phyloP scores from a whole-genome alignment of 2,113 vertebrate species.

The Accipiter virgatus region DNA sequence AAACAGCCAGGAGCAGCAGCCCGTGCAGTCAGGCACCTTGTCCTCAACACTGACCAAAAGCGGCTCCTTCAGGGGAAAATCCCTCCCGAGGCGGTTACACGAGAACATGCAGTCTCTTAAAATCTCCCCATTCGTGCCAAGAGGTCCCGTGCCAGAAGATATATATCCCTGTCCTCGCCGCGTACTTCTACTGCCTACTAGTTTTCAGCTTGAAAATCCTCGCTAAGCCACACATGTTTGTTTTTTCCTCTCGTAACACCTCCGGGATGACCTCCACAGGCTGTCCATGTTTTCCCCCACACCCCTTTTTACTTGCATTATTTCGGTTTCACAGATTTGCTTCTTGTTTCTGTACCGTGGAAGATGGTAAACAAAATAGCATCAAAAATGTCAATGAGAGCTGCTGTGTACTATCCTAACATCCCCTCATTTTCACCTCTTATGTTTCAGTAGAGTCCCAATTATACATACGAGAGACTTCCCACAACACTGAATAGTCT shows the following conservation, averaged over 20 bases:
- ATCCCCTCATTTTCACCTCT: background rate
- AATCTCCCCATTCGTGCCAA: background rate
- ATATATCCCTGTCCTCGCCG: accelerated
- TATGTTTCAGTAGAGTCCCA: background rate
- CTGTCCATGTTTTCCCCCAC: background rate
- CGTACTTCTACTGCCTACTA: background rate
- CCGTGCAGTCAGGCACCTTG: accelerated
- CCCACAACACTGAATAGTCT: background rate
- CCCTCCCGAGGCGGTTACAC: accelerated
- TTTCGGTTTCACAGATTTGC: background rate
- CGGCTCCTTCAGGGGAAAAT: background rate
- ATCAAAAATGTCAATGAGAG: background rate
- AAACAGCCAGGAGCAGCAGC: accelerated
- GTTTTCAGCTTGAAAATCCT: background rate
- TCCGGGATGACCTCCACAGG: background rate
- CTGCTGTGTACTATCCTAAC: accelerated
- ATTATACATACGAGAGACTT: background rate
- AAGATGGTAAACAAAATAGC: background rate
- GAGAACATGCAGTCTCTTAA: accelerated
- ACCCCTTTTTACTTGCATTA: background rate
- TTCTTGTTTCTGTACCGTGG: background rate
- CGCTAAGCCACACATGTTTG: background rate
- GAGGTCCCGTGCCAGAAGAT: background rate
- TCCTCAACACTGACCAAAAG: background rate
- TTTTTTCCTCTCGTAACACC: background rate